Evolutionary conservation across 2,797 vertebrate genomes (phyloP), one percentile per base, ranked within the genome.

Genomic region (Philypnodon macrostomus): DNA sequence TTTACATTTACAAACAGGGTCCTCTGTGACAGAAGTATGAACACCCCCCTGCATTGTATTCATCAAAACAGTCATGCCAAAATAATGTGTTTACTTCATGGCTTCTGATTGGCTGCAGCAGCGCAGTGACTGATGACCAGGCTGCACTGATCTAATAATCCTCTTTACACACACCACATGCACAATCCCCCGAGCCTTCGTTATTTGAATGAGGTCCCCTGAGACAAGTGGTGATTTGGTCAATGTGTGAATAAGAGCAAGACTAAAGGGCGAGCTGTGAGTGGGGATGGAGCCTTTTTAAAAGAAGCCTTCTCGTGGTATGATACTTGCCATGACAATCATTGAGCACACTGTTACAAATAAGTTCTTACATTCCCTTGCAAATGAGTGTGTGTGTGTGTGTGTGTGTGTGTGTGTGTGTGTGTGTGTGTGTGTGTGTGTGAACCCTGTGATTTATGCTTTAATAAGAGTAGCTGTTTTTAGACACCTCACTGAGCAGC

Each of bases 381-480:
- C 18, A 33, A 13, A 19, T 32, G 42, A 45, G 12, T n/a, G 27
- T 18, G 40, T 30, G 40, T 42, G n/a, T n/a, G n/a, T n/a, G n/a
- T n/a, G n/a, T n/a, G n/a, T n/a, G n/a, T n/a, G n/a, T n/a, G n/a
- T n/a, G n/a, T n/a, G n/a, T n/a, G n/a, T n/a, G n/a, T n/a, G n/a
- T n/a, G n/a, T n/a, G n/a, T n/a, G n/a, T n/a, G n/a, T n/a, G n/a
- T n/a, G n/a, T n/a, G n/a, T n/a, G n/a, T n/a, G n/a, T n/a, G n/a
- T n/a, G n/a, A n/a, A n/a, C n/a, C n/a, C n/a, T n/a, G n/a, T n/a
- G n/a, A n/a, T n/a, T n/a, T n/a, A n/a, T 33, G 13, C 16, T 34
- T 46, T 47, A 32, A 47, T 33, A 34, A 17, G 6, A 16, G 44
- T 12, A 24, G 30, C 44, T 34, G 15, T 47, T 33, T 47, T 47